Conservation (phyloP, 2,888 invertebrate genomes). For the Melipona bicolor region DNA sequence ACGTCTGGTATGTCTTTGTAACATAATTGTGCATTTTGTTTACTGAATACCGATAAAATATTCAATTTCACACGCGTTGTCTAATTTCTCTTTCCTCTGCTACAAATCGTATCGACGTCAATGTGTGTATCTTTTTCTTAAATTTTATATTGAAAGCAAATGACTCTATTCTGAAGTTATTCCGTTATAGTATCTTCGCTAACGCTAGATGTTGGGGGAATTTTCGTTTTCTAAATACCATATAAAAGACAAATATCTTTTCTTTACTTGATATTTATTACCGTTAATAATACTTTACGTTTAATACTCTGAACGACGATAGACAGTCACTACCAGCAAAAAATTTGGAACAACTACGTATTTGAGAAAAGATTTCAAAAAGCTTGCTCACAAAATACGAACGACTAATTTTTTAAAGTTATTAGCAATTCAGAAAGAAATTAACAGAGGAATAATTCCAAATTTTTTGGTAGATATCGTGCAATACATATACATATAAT, state of each 20-base stretch:
- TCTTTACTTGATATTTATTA: not conserved
- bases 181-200: not conserved
- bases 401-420: not conserved
- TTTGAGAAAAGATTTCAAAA: not conserved
- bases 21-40: not conserved
- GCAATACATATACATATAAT: constrained; percentile 8
- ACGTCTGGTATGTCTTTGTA: constrained; percentile 3
- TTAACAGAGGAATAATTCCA: not conserved
- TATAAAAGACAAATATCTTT: not conserved
- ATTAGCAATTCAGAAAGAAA: not conserved
- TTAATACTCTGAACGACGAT: not conserved
- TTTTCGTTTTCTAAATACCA: not conserved
- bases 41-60: not conserved
- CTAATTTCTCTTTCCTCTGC: not conserved
- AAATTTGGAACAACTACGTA: not conserved
- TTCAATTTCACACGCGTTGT: not conserved
- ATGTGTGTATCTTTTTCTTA: not conserved
- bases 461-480: not conserved
- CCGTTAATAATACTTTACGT: not conserved
- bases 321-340: not conserved
- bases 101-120: not conserved
- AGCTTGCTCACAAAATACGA: not conserved
- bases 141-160: not conserved
- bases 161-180: not conserved
- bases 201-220: not conserved